Evolutionary conservation across 2,888 invertebrate genomes (phyloP), one percentile per base, ranked within the genome.

Genomic region (Caenorhabditis angaria): DNA sequence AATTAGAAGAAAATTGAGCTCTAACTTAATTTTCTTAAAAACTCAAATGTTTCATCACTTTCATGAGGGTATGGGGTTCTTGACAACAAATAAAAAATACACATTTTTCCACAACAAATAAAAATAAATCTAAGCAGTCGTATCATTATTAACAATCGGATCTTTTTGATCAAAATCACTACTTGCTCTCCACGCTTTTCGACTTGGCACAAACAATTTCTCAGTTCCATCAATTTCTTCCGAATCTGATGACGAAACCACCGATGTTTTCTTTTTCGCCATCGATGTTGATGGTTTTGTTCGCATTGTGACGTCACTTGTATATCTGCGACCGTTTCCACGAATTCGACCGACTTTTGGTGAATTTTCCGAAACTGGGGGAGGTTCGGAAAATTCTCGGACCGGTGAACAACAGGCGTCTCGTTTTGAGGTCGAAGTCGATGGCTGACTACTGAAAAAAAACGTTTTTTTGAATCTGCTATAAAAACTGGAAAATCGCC

Each of bases 331-430:
- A 29, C 54, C 54, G 50, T 57, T 58, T 29, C 64, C 60, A 22
- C 72, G 60, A 14, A 53, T 28, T n/a, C 60, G 63, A n/a, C 29
- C 55, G 14, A 14, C 6, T 27, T 27, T 54, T 27, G 54, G 54
- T 5, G 54, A 54, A 54, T 22, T 32, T 8, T 35, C 35, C 18
- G 64, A 24, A 2, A 8, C 25, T 24, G 12, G 25, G 25, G 14
- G 32, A 18, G 59, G 57, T 1, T 55, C 54, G 3, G 74, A 65
- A 28, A 73, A 67, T 61, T 72, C 70, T 27, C 78, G 82, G 18
- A 85, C 83, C 8, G 85, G 85, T 4, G 84, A 84, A 61, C 84
- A 85, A 61, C 83, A 82, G 0, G 85, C 85, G 56, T 85, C 85
- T 3, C 83, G 78, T 65, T 66, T 77, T 63, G 32, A 32, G 5